Evolutionary conservation across 1,140 invertebrate genomes (phyloP).

Genomic region (Sinonovacula constricta): DNA sequence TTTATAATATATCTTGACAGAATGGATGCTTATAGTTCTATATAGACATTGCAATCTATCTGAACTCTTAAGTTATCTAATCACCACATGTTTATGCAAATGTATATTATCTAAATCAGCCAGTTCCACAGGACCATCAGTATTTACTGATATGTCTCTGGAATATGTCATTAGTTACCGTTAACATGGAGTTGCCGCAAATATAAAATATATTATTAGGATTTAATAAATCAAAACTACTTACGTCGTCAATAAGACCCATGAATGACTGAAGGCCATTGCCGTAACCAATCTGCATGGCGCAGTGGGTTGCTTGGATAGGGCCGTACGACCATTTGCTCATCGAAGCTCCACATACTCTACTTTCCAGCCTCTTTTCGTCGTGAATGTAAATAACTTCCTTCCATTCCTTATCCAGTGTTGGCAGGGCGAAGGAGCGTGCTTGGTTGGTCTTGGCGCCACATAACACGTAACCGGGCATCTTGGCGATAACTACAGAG

Average conservation of each 20-base stretch:
- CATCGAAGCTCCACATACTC: slow-evolving; percentile 35
- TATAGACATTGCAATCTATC: no score
- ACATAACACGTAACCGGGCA: slow-evolving; percentile 21
- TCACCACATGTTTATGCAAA: no score
- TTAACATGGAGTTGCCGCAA: no score
- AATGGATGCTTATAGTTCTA: no score
- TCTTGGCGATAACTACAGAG: slow-evolving; percentile 53
- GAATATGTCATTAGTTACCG: no score
- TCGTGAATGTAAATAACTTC: slow-evolving; percentile 43
- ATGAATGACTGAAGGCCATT: slow-evolving; percentile 10
- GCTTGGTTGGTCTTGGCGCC: slow-evolving; percentile 12
- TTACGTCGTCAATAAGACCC: slow-evolving; percentile 47
- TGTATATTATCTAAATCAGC: no score
- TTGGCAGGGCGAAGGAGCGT: slow-evolving; percentile 17
- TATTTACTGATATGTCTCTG: no score
- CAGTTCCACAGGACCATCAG: no score
- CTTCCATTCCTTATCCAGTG: slow-evolving; percentile 47
- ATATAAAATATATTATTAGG: not conserved
- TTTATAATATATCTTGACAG: no score
- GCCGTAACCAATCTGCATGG: slow-evolving; percentile 36
- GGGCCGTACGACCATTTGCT: slow-evolving; percentile 39
- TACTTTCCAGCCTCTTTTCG: slow-evolving; percentile 29
- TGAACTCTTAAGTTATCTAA: no score
- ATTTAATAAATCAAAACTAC: no score
- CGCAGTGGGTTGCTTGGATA: slow-evolving; percentile 40